Conservation (phyloP, 2,113 vertebrate species). For the Hipposideros armiger region DNA sequence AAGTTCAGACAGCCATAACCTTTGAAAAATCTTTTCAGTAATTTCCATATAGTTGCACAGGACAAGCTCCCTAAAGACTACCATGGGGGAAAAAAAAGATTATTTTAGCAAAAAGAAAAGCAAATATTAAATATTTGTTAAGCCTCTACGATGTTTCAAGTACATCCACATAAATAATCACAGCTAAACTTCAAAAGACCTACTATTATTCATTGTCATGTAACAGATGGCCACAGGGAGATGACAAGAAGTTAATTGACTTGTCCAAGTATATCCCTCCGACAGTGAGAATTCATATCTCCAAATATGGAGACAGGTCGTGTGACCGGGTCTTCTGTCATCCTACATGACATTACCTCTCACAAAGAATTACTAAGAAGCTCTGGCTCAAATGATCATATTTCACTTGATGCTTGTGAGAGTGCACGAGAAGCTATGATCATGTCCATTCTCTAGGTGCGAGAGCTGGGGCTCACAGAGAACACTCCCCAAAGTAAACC, state of each 20-base stretch:
- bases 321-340: background rate
- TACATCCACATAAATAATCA: constrained; percentile 2
- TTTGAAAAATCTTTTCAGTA: constrained; percentile 3
- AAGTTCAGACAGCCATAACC: background rate
- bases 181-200: constrained; percentile 15
- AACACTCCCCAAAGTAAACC: background rate
- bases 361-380: background rate
- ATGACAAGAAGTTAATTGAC: background rate
- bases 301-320: background rate
- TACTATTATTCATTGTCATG: background rate
- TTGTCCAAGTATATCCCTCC: background rate
- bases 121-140: constrained; percentile 45
- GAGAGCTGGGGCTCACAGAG: background rate
- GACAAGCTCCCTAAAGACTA: background rate
- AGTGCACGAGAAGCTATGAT: background rate
- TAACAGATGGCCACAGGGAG: background rate
- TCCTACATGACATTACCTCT: background rate
- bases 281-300: background rate
- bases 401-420: background rate
- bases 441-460: background rate
- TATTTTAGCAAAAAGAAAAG: constrained; percentile 30
- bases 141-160: constrained; percentile 17
- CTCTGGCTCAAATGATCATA: background rate
- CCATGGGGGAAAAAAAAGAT: background rate
- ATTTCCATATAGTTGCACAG: constrained; percentile 8